Evolutionary conservation across 2,888 invertebrate species (phyloP).

Genomic region (Xylota sylvarum): DNA sequence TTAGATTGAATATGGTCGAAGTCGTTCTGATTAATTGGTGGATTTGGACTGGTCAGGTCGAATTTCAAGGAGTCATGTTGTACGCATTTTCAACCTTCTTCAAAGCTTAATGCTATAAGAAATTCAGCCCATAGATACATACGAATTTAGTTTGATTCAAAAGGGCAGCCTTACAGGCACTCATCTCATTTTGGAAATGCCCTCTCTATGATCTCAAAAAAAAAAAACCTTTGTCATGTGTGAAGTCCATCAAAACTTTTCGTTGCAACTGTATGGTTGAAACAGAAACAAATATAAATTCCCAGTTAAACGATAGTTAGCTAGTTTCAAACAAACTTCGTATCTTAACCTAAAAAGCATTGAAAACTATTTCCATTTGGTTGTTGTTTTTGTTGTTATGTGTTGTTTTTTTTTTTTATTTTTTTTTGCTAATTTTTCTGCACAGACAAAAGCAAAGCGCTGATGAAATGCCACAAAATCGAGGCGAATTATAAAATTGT

Average conservation of each 20-base stretch:
- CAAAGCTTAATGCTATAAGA: too few relatives aligned
- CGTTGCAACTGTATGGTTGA: constrained; percentile 18
- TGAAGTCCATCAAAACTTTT: constrained; percentile 2
- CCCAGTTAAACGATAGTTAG: constrained; percentile 54
- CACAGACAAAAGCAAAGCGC: constrained; percentile 57
- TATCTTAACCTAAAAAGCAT: constrained; percentile 69
- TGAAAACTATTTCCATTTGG: constrained; percentile 66
- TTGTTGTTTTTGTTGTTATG: constrained; percentile 19
- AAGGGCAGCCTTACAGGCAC: too few relatives aligned
- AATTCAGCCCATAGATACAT: too few relatives aligned
- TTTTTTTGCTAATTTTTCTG: constrained; percentile 61
- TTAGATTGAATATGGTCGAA: too few relatives aligned
- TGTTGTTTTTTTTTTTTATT: constrained; percentile 4
- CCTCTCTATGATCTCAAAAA: too few relatives aligned
- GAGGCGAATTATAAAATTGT: constrained; percentile 72
- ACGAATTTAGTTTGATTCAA: too few relatives aligned
- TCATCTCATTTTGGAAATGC: too few relatives aligned
- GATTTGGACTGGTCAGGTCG: too few relatives aligned
- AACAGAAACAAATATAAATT: constrained; percentile 7
- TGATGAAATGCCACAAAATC: constrained; percentile 77
- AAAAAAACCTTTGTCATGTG: too few relatives aligned
- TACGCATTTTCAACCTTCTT: too few relatives aligned
- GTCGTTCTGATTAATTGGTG: too few relatives aligned
- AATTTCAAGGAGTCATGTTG: too few relatives aligned
- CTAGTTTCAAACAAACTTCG: constrained; percentile 40